These are phyloP conservation scores for Sisor rabdophorus DNA, from an alignment of 2,113 vertebrate genomes.

Conservation along the genomic window DNA sequence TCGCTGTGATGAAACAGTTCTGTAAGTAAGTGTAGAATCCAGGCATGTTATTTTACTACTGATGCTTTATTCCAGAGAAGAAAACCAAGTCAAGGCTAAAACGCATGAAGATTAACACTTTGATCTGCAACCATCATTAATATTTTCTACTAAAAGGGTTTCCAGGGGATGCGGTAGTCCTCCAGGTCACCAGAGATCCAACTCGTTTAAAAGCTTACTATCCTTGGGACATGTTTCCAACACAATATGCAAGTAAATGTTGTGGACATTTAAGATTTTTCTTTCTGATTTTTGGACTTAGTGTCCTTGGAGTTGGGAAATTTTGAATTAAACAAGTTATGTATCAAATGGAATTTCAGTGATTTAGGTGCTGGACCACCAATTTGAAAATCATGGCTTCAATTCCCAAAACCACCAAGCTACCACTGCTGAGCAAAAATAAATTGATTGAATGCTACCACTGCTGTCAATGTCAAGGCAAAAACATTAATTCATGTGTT, in stretches of 20 bases:
- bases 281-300: background rate
- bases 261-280: background rate
- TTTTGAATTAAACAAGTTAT: too few relatives aligned
- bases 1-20: background rate
- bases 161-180: too few relatives aligned
- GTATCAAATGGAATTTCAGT: too few relatives aligned
- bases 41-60: background rate
- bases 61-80: background rate
- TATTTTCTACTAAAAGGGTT: background rate
- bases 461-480: too few relatives aligned
- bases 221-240: slow-evolving; percentile 5
- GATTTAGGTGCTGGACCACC: too few relatives aligned
- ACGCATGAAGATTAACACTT: background rate
- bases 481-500: too few relatives aligned
- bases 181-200: background rate
- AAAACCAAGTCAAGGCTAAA: background rate
- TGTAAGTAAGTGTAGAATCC: background rate
- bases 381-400: too few relatives aligned
- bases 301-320: too few relatives aligned
- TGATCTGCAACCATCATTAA: background rate
- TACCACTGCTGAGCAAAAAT: too few relatives aligned
- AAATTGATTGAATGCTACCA: too few relatives aligned
- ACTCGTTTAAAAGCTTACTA: background rate
- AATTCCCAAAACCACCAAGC: too few relatives aligned
- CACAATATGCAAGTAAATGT: slow-evolving; percentile 15